Conservation (phyloP, 2,888 invertebrate species). For the Charanyca ferruginea region DNA sequence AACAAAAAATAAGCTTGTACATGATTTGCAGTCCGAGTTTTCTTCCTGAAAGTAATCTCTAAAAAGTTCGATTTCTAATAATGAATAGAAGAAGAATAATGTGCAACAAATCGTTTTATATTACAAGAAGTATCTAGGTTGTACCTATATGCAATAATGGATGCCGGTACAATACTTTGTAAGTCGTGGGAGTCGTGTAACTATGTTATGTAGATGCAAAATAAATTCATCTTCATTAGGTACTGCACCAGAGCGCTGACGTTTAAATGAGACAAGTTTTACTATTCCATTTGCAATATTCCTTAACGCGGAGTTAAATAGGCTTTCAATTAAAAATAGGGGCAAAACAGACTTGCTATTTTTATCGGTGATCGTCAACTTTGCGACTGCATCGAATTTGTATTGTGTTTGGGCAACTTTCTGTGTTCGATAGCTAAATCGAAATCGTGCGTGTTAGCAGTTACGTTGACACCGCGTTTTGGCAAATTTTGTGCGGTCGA, state of each 20-base stretch:
- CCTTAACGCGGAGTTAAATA: slow-evolving; percentile 59
- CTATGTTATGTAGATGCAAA: slow-evolving; percentile 45
- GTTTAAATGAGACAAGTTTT: slow-evolving; percentile 54
- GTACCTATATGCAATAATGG: slow-evolving; percentile 52
- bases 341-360: not conserved
- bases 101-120: slow-evolving; percentile 20
- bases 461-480: not conserved
- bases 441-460: not conserved
- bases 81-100: too few relatives aligned
- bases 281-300: slow-evolving; percentile 47
- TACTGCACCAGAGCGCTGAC: slow-evolving; percentile 48
- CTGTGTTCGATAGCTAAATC: not conserved
- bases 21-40: too few relatives aligned
- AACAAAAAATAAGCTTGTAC: too few relatives aligned
- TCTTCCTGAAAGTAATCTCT: too few relatives aligned
- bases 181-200: slow-evolving; percentile 54
- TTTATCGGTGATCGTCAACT: not conserved
- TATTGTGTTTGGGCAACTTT: not conserved
- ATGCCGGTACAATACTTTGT: slow-evolving; percentile 39
- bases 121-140: slow-evolving; percentile 45
- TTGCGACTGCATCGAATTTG: not conserved
- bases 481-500: not conserved
- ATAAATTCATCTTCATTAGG: slow-evolving; percentile 62
- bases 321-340: slow-evolving; percentile 70
- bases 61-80: not conserved